Evolutionary conservation across 92 coral and sea anemone species (phyloP).

Genomic region (Bergia puertoricense): DNA sequence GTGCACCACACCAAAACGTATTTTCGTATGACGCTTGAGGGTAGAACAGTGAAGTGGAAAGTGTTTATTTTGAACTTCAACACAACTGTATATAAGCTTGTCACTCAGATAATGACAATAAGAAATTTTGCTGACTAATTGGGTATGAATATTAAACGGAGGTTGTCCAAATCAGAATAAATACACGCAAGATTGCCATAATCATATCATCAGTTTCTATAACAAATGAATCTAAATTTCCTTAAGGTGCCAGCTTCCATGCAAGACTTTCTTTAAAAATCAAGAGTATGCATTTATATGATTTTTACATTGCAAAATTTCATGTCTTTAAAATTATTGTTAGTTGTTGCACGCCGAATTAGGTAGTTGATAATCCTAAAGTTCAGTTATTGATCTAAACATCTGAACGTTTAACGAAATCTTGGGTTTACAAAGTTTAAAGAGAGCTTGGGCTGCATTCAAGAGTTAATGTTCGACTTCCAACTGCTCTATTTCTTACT

Average conservation of each 20-base stretch:
- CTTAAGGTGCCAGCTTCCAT: neutral
- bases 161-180: neutral
- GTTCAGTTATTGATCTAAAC: too few relatives aligned
- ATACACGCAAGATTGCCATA: neutral
- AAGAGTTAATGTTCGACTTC: too few relatives aligned
- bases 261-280: too few relatives aligned
- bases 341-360: too few relatives aligned
- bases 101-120: neutral
- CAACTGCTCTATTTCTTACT: neutral
- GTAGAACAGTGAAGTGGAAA: neutral
- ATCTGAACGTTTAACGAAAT: too few relatives aligned
- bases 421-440: neutral
- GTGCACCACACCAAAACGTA: neutral
- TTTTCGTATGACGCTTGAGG: constrained; percentile 8
- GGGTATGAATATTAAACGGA: neutral
- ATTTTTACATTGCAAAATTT: too few relatives aligned
- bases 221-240: neutral
- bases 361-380: too few relatives aligned
- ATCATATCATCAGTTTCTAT: neutral
- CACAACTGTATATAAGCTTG: neutral
- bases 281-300: too few relatives aligned
- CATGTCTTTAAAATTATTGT: too few relatives aligned
- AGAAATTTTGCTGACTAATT: neutral
- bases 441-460: neutral
- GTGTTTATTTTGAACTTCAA: neutral